phyloP scores from a whole-genome alignment of 2,113 vertebrate genomes.

The Mirounga angustirostris region DNA sequence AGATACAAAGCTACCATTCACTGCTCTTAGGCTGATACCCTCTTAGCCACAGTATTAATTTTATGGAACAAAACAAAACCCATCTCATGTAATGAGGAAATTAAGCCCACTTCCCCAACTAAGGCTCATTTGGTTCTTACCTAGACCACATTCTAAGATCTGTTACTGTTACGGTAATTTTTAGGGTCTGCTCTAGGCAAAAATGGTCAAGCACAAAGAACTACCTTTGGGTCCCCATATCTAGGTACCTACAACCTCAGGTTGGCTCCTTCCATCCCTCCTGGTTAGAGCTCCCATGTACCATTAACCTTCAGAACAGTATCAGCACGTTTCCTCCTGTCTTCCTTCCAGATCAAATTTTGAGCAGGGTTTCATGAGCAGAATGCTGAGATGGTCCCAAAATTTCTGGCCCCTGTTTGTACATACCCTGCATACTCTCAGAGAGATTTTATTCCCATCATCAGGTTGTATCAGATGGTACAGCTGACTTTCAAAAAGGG shows the following conservation, averaged over 20 bases:
- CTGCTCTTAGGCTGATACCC: not conserved
- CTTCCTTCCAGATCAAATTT: not conserved
- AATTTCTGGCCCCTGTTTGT: not conserved
- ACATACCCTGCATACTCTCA: too few species aligned
- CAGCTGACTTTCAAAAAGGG: not conserved
- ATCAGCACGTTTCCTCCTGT: not conserved
- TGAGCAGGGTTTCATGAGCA: not conserved
- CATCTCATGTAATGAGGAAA: not conserved
- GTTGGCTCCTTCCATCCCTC: not conserved
- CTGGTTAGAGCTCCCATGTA: too few species aligned
- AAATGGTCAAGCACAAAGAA: not conserved
- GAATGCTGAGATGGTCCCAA: not conserved
- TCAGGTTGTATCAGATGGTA: not conserved
- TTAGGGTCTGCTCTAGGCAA: not conserved
- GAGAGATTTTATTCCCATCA: not conserved
- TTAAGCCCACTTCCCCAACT: not conserved
- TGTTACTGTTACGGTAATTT: not conserved
- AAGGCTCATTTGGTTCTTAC: not conserved
- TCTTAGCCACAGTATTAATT: not conserved
- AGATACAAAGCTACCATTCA: not conserved
- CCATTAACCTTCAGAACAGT: not conserved
- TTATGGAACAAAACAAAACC: not conserved
- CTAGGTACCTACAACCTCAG: too few species aligned
- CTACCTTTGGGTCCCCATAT: not conserved
- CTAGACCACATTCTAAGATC: not conserved